These are phyloP conservation scores for Bombus pyrosoma DNA, from an alignment of 1,140 invertebrate species.

Conservation along the genomic window DNA sequence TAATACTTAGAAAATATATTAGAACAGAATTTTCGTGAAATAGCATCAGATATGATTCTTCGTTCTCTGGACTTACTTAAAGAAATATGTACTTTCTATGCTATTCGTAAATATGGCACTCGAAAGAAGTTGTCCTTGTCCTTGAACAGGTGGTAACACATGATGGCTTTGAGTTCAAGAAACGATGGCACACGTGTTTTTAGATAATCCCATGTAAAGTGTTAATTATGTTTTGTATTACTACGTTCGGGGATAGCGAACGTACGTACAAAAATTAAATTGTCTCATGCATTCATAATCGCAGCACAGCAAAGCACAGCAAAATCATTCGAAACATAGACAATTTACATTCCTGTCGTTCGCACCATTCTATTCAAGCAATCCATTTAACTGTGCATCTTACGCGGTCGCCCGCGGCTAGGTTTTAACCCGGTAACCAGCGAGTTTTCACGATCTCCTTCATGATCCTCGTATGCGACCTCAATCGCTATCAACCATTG, in stretches of 20 bases:
- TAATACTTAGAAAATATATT: neutral
- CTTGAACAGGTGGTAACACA: slow-evolving; percentile 23
- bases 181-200: slow-evolving; percentile 25
- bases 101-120: neutral
- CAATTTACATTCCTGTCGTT: slow-evolving; percentile 4
- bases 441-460: slow-evolving; percentile 61
- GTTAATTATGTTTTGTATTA: neutral
- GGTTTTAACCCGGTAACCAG: slow-evolving; percentile 59
- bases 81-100: slow-evolving; percentile 11
- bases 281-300: no score
- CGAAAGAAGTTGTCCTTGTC: slow-evolving; percentile 41
- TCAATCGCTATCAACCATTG: slow-evolving; percentile 59
- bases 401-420: slow-evolving; percentile 12
- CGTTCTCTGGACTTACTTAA: neutral
- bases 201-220: neutral
- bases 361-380: slow-evolving; percentile 10
- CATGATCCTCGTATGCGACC: slow-evolving; percentile 53
- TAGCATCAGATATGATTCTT: neutral
- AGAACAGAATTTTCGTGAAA: neutral
- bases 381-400: slow-evolving; percentile 15
- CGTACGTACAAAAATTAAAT: neutral
- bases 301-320: no score
- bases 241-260: neutral
- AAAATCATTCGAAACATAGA: neutral
- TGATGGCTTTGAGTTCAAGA: slow-evolving; percentile 24